Conservation (phyloP, 2,888 invertebrate species). For the Oxystoma pomonae region DNA sequence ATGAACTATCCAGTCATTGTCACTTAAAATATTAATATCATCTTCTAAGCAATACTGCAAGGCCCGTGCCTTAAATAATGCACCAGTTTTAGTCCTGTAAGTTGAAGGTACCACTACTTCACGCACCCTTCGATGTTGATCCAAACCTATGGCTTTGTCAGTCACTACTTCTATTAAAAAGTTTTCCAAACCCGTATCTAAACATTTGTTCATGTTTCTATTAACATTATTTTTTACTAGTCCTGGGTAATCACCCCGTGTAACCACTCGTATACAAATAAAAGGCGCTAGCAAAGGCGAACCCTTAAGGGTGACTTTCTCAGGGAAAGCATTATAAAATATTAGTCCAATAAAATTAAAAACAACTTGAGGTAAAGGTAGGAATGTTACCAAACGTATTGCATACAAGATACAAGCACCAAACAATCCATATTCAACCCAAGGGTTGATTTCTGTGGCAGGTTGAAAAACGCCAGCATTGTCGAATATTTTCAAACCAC, state of each 20-base stretch:
- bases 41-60: conserved; percentile 94
- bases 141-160: conserved; percentile 76
- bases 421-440: conserved; percentile 74
- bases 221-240: conserved; percentile 83
- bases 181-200: conserved; percentile 88
- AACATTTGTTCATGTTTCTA: conserved; percentile 81
- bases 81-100: conserved; percentile 87
- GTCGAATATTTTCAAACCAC: conserved; percentile 47
- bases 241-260: conserved; percentile 90
- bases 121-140: conserved; percentile 75
- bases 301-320: conserved; percentile 79
- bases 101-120: conserved; percentile 85
- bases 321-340: conserved; percentile 92
- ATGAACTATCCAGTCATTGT: conserved; percentile 96
- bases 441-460: conserved; percentile 65
- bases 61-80: conserved; percentile 86
- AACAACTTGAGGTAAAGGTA: conserved; percentile 84
- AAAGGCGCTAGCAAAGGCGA: conserved; percentile 90
- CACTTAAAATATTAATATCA: conserved; percentile 77
- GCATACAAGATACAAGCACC: conserved; percentile 72
- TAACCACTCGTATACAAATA: conserved; percentile 91
- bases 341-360: conserved; percentile 85
- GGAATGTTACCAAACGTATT: conserved; percentile 73
- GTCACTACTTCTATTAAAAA: conserved; percentile 96
- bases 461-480: conserved; percentile 48